These are phyloP conservation scores for Calycopis cecrops DNA, from an alignment of 1,140 invertebrate species.

Conservation along the genomic window DNA sequence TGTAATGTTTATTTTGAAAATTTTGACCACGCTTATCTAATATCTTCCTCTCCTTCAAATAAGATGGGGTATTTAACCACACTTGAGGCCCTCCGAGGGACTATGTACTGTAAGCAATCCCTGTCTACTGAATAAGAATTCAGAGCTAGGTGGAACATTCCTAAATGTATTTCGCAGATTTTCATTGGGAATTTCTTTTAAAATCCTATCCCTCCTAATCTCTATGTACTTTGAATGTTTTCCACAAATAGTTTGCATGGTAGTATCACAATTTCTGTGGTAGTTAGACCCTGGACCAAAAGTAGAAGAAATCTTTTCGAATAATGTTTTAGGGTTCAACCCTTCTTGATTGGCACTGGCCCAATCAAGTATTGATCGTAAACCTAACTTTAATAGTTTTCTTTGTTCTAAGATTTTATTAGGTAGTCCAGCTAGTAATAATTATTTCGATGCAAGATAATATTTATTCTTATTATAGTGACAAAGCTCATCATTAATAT, in stretches of 20 bases:
- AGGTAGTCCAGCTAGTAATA: conserved; percentile 26
- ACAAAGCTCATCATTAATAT: conserved; percentile 17
- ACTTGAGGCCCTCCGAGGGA: conserved; percentile 3
- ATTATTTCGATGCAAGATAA: conserved; percentile 21
- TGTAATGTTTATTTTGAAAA: neutral
- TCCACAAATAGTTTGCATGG: conserved; percentile 39
- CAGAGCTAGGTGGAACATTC: conserved; percentile 15
- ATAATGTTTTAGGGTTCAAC: conserved; percentile 6
- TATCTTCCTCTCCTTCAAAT: neutral
- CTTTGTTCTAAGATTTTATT: conserved; percentile 25
- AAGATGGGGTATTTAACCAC: conserved; percentile 10
- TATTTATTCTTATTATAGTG: conserved; percentile 16
- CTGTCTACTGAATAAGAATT: conserved; percentile 1
- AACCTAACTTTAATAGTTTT: conserved; percentile 11
- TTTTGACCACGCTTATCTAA: neutral
- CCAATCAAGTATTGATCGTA: conserved; percentile 22
- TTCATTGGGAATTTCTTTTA: conserved; percentile 16
- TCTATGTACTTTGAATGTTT: conserved; percentile 40
- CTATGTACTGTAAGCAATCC: neutral
- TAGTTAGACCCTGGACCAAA: conserved; percentile 8
- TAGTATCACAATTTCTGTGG: conserved; percentile 23
- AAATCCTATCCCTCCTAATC: conserved; percentile 27
- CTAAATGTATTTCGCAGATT: conserved; percentile 7
- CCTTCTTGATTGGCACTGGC: conserved; percentile 4
- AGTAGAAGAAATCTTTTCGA: conserved; percentile 5